A percentile compares a stretch with the other conserved stretches of the same genome.
phyloP scores from a whole-genome alignment of 2,113 vertebrate genomes.

The Periophthalmus modestus region DNA sequence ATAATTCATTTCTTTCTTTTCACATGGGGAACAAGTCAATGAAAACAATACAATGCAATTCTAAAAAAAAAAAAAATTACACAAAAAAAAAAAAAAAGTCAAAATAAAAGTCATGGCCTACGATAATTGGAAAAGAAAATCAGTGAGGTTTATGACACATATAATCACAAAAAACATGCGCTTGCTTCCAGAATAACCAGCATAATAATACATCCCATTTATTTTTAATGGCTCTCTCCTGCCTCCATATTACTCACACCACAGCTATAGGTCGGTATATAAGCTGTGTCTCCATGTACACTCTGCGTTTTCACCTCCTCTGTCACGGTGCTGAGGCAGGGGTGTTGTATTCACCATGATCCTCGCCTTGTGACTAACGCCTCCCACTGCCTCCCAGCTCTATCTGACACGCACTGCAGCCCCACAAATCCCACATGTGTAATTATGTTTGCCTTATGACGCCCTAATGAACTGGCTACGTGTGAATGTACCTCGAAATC shows the following conservation, averaged over 20 bases:
- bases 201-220: background rate
- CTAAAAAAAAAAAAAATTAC: no score
- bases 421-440: background rate
- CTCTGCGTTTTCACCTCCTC: slow-evolving; percentile 10
- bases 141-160: no score
- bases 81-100: no score
- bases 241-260: background rate
- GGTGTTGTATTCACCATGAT: slow-evolving; percentile 19
- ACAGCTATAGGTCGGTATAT: background rate
- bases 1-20: no score
- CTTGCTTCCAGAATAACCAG: background rate
- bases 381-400: slow-evolving; percentile 10
- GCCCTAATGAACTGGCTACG: slow-evolving; percentile 4
- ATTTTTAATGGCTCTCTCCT: background rate
- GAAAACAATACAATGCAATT: no score
- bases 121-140: no score
- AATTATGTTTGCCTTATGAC: background rate
- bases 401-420: background rate
- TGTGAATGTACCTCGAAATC: background rate
- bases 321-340: slow-evolving; percentile 15
- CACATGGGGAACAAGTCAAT: no score
- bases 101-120: no score
- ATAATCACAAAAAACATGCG: no score
- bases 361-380: slow-evolving; percentile 15
- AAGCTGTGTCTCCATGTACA: background rate